Evolutionary conservation across 2,888 invertebrate genomes (phyloP), one percentile per base, ranked within the genome.

Genomic region (Acronicta psi): DNA sequence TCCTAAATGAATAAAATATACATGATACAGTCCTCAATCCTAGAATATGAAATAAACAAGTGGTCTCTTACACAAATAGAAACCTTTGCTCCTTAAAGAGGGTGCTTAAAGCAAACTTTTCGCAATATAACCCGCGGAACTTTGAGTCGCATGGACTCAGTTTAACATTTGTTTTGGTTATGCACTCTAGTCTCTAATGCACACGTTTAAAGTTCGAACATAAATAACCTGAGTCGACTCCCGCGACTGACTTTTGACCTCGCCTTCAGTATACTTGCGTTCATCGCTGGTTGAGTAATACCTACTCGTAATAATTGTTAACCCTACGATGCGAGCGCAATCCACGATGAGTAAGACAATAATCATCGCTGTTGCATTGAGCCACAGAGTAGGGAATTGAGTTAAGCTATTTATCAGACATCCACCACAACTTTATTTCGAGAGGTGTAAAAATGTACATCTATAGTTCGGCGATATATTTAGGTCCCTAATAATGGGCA

Each of bases 221-320:
- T 79, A 76, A 77, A 77, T 75, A 75, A 71, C 70, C 54, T 69
- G 49, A 50, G 53, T 59, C 37, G 69, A 75, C 65, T 69, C 61
- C 63, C 68, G 75, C 70, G 46, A 71, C 70, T 83, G 82, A 79
- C 81, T 80, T 80, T 75, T 80, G 79, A 82, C 83, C 83, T 80
- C 80, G 69, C 29, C 63, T 65, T 69, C 37, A 52, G 57, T 50
- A 44, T 36, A 57, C 56, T 68, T 44, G 64, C 63, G 62, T 69
- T 73, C 71, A 68, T 65, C 56, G 58, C 57, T 25, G 40, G 49
- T 59, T 59, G 63, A 57, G 62, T 60, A 70, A 66, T 57, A n/a
- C n/a, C n/a, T n/a, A n/a, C n/a, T n/a, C n/a, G n/a, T n/a, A 61
- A 63, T 67, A 54, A 64, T 71, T 62, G 47, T 70, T 37, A 42